Base-by-base conservation (phyloP, 2,113 vertebrate genomes). In the Pterophyllum scalare region DNA sequence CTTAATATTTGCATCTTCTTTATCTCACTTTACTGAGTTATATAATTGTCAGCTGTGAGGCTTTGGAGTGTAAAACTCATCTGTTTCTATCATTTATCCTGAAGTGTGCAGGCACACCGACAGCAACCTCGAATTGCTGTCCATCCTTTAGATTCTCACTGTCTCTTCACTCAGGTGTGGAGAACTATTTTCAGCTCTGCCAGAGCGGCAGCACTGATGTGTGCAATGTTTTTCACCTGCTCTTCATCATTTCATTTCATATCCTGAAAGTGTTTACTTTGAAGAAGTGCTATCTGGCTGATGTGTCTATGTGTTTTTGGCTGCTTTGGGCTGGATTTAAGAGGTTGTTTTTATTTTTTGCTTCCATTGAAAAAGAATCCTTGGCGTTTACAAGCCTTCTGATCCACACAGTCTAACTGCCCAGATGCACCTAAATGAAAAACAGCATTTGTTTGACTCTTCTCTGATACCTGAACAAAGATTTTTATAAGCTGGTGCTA, bases 221-320 rank as follows among this genome's bases (percentile, higher is more conserved):
- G 87, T 94, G 92, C 86, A 91, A 82, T 94, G 92, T 94, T 94
- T 92, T 91, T 89, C 89, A 91, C 62, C 80, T 91, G 88, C 92
- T 93, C 92, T 93, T 93, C 93, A 94, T 95, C 93, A 90, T 94
- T 93, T 93, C 83, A 87, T 92, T 93, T 93, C 88, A 84, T 89
- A 92, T 92, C 90, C 90, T 85, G 90, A 79, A 86, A 83, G 31
- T 78, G 78, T 88, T 89, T 90, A 81, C 92, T 94, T 91, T 93
- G 89, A 93, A 90, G 83, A 78, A 72, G 77, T 77, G 84, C 80
- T 87, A 85, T 85, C 75, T 84, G 65, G 70, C 77, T 90, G 89
- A 89, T 89, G 52, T 90, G 86, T 80, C 75, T 83, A 79, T 89
- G 82, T 90, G 78, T 88, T 79, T 91, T 86, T 67, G 60, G 78